Percentiles rank a stretch among this genome's conserved stretches.
phyloP scores from a whole-genome alignment of 1,140 invertebrate genomes.

The Branchinecta lindahli region DNA sequence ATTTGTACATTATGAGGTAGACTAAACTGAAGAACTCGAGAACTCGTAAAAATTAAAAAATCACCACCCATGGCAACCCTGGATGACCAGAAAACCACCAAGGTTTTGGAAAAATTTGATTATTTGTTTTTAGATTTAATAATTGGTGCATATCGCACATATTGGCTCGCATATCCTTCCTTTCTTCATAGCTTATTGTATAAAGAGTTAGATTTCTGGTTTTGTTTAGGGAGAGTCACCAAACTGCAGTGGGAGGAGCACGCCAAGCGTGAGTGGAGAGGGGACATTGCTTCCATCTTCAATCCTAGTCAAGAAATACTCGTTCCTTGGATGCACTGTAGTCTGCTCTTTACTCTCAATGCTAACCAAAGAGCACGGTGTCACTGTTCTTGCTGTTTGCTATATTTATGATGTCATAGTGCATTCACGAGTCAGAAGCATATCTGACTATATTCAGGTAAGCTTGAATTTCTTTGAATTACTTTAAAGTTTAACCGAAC shows the following conservation, averaged over 20 bases:
- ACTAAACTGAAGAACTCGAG: too few species aligned
- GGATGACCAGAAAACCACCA: too few species aligned
- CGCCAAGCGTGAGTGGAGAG: constrained; percentile 12
- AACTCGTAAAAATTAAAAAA: too few species aligned
- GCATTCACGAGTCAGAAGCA: constrained; percentile 25
- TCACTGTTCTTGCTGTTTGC: constrained; percentile 76
- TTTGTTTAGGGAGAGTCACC: neutral
- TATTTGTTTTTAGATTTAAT: too few species aligned
- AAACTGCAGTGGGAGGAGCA: constrained; percentile 28
- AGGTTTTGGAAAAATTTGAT: too few species aligned
- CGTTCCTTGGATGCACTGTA: constrained; percentile 36
- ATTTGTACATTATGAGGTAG: too few species aligned
- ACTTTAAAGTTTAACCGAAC: too few species aligned
- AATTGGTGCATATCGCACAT: too few species aligned
- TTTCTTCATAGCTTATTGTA: too few species aligned
- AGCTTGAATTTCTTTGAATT: neutral
- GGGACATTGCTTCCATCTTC: constrained; percentile 11
- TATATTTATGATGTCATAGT: constrained; percentile 54
- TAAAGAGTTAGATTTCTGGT: too few species aligned
- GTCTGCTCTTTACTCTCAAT: constrained; percentile 49
- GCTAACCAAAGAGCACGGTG: constrained; percentile 77
- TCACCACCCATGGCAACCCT: too few species aligned
- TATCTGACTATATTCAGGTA: constrained; percentile 24
- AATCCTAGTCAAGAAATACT: constrained; percentile 31
- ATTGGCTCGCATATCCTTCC: too few species aligned